Base-by-base conservation (phyloP, 2,113 vertebrate genomes). In the Sprattus sprattus region DNA sequence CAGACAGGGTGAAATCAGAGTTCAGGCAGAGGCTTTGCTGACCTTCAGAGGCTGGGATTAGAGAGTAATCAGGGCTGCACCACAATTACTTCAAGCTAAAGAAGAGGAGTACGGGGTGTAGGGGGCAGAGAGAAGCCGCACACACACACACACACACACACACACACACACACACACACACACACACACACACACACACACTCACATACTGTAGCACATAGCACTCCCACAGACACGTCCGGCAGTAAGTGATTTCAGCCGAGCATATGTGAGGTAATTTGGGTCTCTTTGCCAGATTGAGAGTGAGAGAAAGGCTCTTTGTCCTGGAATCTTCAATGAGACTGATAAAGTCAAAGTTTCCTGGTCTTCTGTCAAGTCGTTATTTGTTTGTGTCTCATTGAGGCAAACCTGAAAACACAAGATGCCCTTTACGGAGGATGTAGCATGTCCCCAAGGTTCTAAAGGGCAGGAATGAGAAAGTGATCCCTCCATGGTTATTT, bases 281-380 rank as follows among this genome's bases (percentile, higher is more conserved):
- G 25, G 32, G 10, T 32, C 1, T 78, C 32, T 78, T 78, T 39
- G 71, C 71, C 71, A 78, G 71, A 78, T 11, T 15, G 71, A 39
- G 71, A 54, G 52, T 3, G 28, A 71, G 64, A 78, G 71, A 78
- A 78, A 15, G 71, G 71, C 71, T 78, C 71, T 78, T 78, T 78
- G 71, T 78, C 28, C 10, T 11, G 71, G 32, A 11, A 39, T 78
- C 3, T 11, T 2, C 28, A 78, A 39, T 78, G 71, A 78, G 71
- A 78, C 39, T 28, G 71, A 16, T 18, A 39, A 78, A 78, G 32
- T 78, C 64, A 71, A 28, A 28, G 9, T 11, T 71, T 71, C 28
- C 71, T 78, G 71, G 25, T 78, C 32, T 32, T 32, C 71, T 78
- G 4, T 39, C 71, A 39, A 15, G 10, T 78, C 32, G 3, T 32